Evolutionary conservation across 1,140 invertebrate species (phyloP), one percentile per base, ranked within the genome.

Genomic region (Goniozus legneri): DNA sequence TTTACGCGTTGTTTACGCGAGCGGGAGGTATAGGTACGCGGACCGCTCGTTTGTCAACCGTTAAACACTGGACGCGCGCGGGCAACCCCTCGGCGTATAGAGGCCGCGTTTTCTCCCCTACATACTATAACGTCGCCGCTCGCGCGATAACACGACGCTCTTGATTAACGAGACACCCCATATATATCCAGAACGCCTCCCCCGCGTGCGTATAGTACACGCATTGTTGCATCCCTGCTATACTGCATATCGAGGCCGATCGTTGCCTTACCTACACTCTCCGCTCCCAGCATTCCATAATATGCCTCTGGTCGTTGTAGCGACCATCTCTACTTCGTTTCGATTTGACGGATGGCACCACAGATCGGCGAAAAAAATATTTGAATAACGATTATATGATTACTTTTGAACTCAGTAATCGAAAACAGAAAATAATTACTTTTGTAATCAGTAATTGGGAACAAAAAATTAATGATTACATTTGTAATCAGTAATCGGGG

Each of bases 211-310:
- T 24, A 10, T 20, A 32, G 13, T 15, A 12, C 19, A 39, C 42
- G 47, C 54, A 56, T 58, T 58, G 54, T 57, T 52, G 52, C 44
- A 49, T 38, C 32, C 36, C 50, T 56, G 52, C 42, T 62, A 59
- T 62, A 62, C 56, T 59, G 56, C 54, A 62, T 59, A 62, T 62
- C 59, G 49, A 51, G 46, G 31, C 51, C n/a, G n/a, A n/a, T n/a
- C n/a, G n/a, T n/a, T n/a, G n/a, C n/a, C n/a, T n/a, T n/a, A n/a
- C n/a, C n/a, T n/a, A n/a, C n/a, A n/a, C n/a, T n/a, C n/a, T n/a
- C n/a, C n/a, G n/a, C n/a, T n/a, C n/a, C n/a, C n/a, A n/a, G n/a
- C n/a, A n/a, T n/a, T n/a, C n/a, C n/a, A n/a, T n/a, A n/a, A n/a
- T n/a, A n/a, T n/a, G n/a, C n/a, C n/a, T n/a, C n/a, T n/a, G n/a